These are phyloP conservation scores for Tautogolabrus adspersus DNA, from an alignment of 2,113 vertebrate genomes.

Conservation along the genomic window DNA sequence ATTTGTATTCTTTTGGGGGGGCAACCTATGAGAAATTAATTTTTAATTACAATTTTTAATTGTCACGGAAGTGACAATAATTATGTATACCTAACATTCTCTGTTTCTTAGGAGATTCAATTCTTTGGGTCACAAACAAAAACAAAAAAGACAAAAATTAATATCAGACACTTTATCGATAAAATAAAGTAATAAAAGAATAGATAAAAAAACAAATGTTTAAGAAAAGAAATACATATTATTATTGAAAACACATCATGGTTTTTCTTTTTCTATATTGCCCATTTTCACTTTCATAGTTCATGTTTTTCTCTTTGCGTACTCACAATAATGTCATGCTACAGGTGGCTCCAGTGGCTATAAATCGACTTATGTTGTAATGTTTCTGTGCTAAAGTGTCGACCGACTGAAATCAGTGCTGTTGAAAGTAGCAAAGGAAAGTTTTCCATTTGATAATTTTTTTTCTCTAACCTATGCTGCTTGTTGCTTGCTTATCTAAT, in stretches of 20 bases:
- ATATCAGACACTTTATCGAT: background rate
- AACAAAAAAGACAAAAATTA: background rate
- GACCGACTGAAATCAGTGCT: constrained; percentile 28
- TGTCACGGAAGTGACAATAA: too few relatives aligned
- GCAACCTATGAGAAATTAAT: too few relatives aligned
- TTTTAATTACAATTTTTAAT: too few relatives aligned
- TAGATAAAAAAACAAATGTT: background rate
- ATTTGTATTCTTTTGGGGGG: too few relatives aligned
- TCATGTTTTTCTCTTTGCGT: background rate
- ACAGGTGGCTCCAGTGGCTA: background rate
- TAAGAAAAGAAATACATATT: background rate
- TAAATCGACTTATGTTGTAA: constrained; percentile 1
- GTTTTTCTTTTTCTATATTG: background rate
- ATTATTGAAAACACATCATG: background rate
- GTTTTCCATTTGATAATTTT: background rate
- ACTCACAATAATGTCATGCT: constrained; percentile 15
- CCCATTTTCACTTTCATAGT: constrained; percentile 6
- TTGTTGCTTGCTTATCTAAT: background rate
- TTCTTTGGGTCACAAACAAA: constrained; percentile 3
- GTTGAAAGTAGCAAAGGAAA: constrained; percentile 23
- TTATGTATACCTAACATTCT: too few relatives aligned
- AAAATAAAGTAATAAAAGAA: background rate
- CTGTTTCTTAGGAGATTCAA: background rate
- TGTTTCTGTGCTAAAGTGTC: constrained; percentile 32
- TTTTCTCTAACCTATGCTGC: constrained; percentile 12